phyloP scores from a whole-genome alignment of 64 coral and sea anemone species.

The Dendronephthya gigantea region DNA sequence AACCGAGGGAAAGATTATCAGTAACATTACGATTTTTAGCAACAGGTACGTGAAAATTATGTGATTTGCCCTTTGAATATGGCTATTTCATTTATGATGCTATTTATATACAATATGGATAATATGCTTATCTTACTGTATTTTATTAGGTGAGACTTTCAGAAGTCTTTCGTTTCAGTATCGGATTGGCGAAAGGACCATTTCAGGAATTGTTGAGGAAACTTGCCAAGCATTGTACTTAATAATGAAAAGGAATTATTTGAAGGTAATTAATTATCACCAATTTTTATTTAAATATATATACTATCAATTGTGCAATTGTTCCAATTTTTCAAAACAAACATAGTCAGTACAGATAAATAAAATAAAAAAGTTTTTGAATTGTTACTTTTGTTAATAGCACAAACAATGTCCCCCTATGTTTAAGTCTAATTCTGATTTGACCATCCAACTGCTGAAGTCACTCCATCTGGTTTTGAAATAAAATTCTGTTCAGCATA shows the following conservation, averaged over 20 bases:
- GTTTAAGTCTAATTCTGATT: not conserved
- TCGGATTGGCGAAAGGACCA: not conserved
- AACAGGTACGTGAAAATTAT: no score
- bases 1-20: slow-evolving; percentile 6
- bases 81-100: no score
- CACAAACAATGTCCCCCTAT: no score
- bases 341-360: no score
- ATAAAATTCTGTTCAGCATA: slow-evolving; percentile 3
- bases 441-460: not conserved
- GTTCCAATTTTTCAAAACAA: no score
- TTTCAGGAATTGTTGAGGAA: not conserved
- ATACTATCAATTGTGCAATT: no score
- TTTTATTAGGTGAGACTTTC: not conserved
- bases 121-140: not conserved
- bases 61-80: no score
- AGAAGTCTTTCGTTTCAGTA: not conserved
- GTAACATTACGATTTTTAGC: slow-evolving; percentile 36
- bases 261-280: no score
- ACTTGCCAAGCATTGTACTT: not conserved
- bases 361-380: no score
- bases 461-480: not conserved
- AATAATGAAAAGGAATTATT: not conserved
- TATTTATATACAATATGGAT: no score
- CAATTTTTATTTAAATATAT: not conserved
- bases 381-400: no score